phyloP scores from a whole-genome alignment of 2,797 vertebrate species.

The Pitangus sulphuratus region DNA sequence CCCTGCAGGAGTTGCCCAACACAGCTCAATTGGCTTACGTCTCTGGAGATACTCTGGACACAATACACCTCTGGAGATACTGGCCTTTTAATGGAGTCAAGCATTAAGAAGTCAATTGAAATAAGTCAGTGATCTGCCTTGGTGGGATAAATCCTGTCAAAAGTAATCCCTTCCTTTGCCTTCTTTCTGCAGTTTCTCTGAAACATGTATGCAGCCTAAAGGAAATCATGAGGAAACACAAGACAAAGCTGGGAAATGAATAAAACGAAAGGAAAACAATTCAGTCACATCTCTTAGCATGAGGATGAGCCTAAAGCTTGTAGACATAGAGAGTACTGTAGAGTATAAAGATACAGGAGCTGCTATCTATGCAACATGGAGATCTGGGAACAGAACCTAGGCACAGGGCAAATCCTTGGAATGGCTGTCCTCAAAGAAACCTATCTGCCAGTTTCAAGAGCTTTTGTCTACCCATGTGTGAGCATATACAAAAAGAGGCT shows the following conservation, averaged over 20 bases:
- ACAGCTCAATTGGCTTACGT: not conserved
- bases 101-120: not conserved
- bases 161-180: not conserved
- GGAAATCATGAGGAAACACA: not conserved
- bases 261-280: not conserved
- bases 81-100: not conserved
- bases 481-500: fast-evolving
- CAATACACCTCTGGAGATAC: not conserved
- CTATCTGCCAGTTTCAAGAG: not conserved
- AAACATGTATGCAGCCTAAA: not conserved
- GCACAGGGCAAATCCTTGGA: not conserved
- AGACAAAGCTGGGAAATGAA: not conserved
- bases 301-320: not conserved
- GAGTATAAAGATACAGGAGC: not conserved
- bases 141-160: not conserved
- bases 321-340: not conserved
- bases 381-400: not conserved
- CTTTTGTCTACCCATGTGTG: not conserved
- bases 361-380: not conserved
- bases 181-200: not conserved
- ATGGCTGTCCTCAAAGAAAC: not conserved
- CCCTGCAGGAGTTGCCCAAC: fast-evolving
- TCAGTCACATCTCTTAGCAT: not conserved
- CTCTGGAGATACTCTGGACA: not conserved
- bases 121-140: not conserved